Base-by-base conservation (phyloP, 2,113 vertebrate genomes). In the Gymnogyps californianus region DNA sequence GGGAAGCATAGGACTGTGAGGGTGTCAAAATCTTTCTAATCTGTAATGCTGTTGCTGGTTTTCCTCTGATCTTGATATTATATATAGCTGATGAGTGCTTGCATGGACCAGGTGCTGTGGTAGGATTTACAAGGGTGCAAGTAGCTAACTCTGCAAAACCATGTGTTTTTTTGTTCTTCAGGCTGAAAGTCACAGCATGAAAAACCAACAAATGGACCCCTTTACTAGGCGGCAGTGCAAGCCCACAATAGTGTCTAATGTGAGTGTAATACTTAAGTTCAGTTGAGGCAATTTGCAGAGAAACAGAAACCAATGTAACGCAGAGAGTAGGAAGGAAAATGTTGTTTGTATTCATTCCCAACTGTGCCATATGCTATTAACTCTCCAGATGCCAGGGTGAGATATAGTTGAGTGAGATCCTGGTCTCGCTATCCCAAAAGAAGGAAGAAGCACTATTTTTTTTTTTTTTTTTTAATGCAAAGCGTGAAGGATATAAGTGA, bases 231-330 rank as follows among this genome's bases (percentile, higher is more conserved):
- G 99, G 95, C 99, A 99, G 89, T 99, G 99, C 98, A 99, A 99
- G 97, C 99, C 99, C 83, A 99, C 99, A 55, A 99, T 99, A 97
- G 99, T 99, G 92, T 99, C 99, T n/a, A 99, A 99, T 46, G 99
- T 99, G 98, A 98, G 99, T 97, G 29, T 69, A 54, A 57, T 34
- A 25, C 49, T 74, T 19, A 4, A 44, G 40, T 82, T 89, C 46
- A 44, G 1, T 16, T 42, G 72, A 80, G 81, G 34, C 51, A 54
- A 62, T 89, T 75, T 85, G 88, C 89, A 84, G 76, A 66, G 62
- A 9, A 87, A 28, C 70, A 62, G 72, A 87, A 95, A 67, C 20
- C 76, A 67, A 2, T 29, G 34, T n/a, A 59, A 78, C 89, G 62
- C 92, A 95, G 80, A 84, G 61, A 72, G 47, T 31, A 65, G 61